These are phyloP conservation scores for Parasteatoda tepidariorum DNA, from an alignment of 1,140 invertebrate species.

Conservation along the genomic window DNA sequence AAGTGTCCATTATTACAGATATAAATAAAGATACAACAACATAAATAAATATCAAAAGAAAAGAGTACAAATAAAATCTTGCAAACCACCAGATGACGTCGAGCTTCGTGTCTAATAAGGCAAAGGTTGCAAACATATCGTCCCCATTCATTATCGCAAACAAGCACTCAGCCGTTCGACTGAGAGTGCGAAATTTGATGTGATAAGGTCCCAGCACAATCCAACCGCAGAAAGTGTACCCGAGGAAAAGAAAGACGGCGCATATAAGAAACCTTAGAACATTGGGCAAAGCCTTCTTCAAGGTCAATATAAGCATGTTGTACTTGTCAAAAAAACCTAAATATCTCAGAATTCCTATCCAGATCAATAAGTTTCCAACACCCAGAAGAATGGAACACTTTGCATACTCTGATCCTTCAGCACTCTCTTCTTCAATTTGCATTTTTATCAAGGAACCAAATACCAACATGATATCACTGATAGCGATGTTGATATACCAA, in stretches of 20 bases:
- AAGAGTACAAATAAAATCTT: slow-evolving; percentile 95
- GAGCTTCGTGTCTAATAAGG: slow-evolving; percentile 76
- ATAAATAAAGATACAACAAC: slow-evolving; percentile 98
- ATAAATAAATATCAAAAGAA: slow-evolving; percentile 97
- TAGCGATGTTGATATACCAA: slow-evolving; percentile 98
- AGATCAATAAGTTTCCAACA: slow-evolving; percentile 93
- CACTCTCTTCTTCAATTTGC: slow-evolving; percentile 85
- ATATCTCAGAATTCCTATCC: slow-evolving; percentile 96
- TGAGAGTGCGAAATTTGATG: slow-evolving; percentile 92
- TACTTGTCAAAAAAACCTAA: slow-evolving; percentile 98
- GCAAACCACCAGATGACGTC: slow-evolving; percentile 97
- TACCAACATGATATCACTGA: slow-evolving; percentile 94
- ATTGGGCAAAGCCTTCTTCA: slow-evolving; percentile 92
- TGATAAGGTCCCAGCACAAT: slow-evolving; percentile 97
- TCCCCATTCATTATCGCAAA: slow-evolving; percentile 92
- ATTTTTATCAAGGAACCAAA: slow-evolving; percentile 93
- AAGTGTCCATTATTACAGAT: slow-evolving; percentile 98
- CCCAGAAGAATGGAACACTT: slow-evolving; percentile 94
- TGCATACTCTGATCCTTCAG: slow-evolving; percentile 88
- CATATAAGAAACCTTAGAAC: slow-evolving; percentile 93
- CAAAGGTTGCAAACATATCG: slow-evolving; percentile 99
- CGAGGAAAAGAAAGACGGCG: slow-evolving; percentile 78
- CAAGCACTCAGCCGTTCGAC: slow-evolving; percentile 88
- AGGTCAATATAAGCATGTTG: slow-evolving; percentile 95
- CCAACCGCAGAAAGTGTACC: slow-evolving; percentile 98